Evolutionary conservation across 1,140 invertebrate species (phyloP).

Genomic region (Lysiphlebus fabarum): DNA sequence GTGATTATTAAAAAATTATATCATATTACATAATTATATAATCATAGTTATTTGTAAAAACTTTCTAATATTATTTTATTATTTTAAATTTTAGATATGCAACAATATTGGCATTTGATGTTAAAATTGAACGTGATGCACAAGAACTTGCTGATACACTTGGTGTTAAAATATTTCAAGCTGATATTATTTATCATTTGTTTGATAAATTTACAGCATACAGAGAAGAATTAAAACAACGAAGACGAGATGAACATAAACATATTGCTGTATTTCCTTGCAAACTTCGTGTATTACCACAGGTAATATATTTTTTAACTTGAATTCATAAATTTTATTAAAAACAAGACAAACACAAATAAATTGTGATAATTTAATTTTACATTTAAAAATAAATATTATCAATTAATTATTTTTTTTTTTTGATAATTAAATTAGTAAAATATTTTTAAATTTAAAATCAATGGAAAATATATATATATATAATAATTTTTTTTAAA

Average conservation of each 20-base stretch:
- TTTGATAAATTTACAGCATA: slow-evolving; percentile 97
- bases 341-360: too few species aligned
- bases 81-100: slow-evolving; percentile 79
- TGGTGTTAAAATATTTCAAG: slow-evolving; percentile 96
- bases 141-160: slow-evolving; percentile 93
- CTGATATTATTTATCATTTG: slow-evolving; percentile 99
- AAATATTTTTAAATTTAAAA: too few species aligned
- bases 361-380: too few species aligned
- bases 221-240: slow-evolving; percentile 87
- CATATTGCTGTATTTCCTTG: slow-evolving; percentile 97
- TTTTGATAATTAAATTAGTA: too few species aligned
- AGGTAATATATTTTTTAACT: too few species aligned
- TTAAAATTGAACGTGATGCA: slow-evolving; percentile 95
- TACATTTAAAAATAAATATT: too few species aligned
- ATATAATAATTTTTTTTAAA: too few species aligned
- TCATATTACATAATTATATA: neutral
- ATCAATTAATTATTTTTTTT: too few species aligned
- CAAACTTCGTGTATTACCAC: slow-evolving; percentile 80
- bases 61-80: too few species aligned
- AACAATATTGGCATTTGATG: slow-evolving; percentile 98
- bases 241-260: slow-evolving; percentile 92
- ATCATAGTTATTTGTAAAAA: too few species aligned
- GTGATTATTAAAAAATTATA: neutral
- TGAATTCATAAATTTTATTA: too few species aligned
- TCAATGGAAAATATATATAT: too few species aligned